phyloP scores from a whole-genome alignment of 2,888 invertebrate species.

The Pristionchus exspectatus region DNA sequence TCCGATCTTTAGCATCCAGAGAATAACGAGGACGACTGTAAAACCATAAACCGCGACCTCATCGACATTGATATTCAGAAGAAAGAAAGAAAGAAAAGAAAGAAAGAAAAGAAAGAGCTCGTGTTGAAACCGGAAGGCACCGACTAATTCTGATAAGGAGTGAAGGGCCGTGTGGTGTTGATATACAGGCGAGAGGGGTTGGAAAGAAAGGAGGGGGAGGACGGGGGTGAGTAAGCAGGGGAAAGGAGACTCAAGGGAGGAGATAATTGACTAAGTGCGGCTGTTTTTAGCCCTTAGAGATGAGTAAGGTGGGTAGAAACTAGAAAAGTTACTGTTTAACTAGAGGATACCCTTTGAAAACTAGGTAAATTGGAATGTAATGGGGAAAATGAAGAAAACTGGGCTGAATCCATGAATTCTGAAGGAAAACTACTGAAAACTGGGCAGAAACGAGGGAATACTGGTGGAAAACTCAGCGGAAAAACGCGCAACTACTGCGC shows the following conservation, averaged over 20 bases:
- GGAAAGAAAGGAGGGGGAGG: slow-evolving; percentile 4
- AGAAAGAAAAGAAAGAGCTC: neutral
- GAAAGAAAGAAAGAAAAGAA: neutral
- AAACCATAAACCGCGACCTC: too few relatives aligned
- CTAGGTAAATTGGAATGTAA: too few relatives aligned
- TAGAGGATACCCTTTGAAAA: too few relatives aligned
- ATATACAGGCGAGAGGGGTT: neutral
- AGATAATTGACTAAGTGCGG: neutral
- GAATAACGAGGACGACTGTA: too few relatives aligned
- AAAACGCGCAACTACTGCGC: neutral
- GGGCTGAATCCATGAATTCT: too few relatives aligned
- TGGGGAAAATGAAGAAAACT: too few relatives aligned
- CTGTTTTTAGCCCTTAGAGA: neutral
- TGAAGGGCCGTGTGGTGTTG: neutral
- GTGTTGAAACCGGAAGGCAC: slow-evolving; percentile 22
- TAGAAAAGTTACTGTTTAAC: too few relatives aligned
- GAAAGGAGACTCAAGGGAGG: neutral
- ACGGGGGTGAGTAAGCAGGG: neutral
- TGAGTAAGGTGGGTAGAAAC: neutral
- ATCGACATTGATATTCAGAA: neutral
- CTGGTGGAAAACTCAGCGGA: neutral
- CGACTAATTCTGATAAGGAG: slow-evolving; percentile 34
- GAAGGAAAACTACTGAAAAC: too few relatives aligned
- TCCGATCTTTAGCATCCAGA: too few relatives aligned
- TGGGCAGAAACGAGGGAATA: too few relatives aligned